phyloP scores from a whole-genome alignment of 1,140 invertebrate genomes.

The Caenorhabditis inopinata region DNA sequence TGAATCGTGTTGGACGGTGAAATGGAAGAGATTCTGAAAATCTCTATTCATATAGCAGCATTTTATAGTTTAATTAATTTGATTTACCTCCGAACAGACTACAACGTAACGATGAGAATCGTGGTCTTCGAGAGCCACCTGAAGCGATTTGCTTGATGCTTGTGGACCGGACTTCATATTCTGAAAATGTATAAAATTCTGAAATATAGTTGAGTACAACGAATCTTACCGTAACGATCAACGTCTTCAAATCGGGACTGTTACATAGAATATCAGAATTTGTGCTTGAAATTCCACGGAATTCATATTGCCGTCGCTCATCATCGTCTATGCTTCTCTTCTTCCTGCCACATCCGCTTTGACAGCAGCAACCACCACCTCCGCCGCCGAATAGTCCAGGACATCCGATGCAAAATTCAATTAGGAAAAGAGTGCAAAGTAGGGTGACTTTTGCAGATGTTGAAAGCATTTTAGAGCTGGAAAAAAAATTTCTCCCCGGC shows the following conservation, averaged over 20 bases:
- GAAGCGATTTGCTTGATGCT: neutral
- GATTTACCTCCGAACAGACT: neutral
- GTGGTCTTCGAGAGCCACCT: neutral
- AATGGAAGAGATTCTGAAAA: neutral
- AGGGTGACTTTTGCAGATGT: neutral
- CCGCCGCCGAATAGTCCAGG: neutral
- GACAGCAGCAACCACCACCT: constrained; percentile 13
- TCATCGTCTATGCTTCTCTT: constrained; percentile 7
- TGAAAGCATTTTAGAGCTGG: neutral
- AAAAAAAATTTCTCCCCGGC: constrained; percentile 49
- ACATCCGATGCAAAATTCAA: neutral
- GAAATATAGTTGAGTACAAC: too few species aligned
- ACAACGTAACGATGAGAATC: neutral
- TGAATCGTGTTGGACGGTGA: neutral
- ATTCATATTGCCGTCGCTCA: neutral
- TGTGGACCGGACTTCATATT: neutral
- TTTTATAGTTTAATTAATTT: too few species aligned
- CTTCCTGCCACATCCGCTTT: neutral
- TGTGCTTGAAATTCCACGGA: neutral
- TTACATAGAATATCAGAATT: neutral
- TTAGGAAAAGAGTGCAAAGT: neutral
- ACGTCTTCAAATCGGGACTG: neutral
- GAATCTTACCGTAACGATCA: neutral
- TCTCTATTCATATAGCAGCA: too few species aligned
- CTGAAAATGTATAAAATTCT: neutral